Evolutionary conservation across 2,888 invertebrate genomes (phyloP).

Genomic region (Ochlodes sylvanus): DNA sequence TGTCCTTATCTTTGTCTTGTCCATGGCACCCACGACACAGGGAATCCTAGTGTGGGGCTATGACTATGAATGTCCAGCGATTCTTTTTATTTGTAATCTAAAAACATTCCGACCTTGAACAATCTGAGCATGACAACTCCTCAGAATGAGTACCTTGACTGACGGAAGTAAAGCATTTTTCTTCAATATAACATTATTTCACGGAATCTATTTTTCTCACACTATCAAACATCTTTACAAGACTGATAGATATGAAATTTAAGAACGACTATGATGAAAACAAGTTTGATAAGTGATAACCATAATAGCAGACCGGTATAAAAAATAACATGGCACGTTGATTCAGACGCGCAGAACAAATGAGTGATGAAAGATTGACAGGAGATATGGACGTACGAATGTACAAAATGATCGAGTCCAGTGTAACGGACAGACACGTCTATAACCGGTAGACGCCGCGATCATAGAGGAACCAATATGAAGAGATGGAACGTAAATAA

Average conservation of each 20-base stretch:
- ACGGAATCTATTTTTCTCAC: too few relatives aligned
- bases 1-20: too few relatives aligned
- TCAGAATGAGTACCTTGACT: too few relatives aligned
- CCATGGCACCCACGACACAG: too few relatives aligned
- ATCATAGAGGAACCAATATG: not conserved
- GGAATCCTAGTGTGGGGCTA: too few relatives aligned
- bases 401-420: constrained; percentile 41
- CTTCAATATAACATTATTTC: too few relatives aligned
- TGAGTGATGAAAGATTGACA: constrained; percentile 52
- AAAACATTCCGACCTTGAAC: too few relatives aligned
- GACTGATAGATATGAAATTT: constrained; percentile 28
- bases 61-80: too few relatives aligned
- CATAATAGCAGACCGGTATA: constrained; percentile 46
- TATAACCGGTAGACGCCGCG: constrained; percentile 22
- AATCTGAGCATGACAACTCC: too few relatives aligned
- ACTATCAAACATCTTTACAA: too few relatives aligned
- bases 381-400: constrained; percentile 42
- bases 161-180: too few relatives aligned
- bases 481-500: not conserved
- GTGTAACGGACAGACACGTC: constrained; percentile 34
- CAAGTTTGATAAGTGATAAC: constrained; percentile 48
- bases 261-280: constrained; percentile 40
- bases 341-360: constrained; percentile 48
- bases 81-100: too few relatives aligned
- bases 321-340: constrained; percentile 48